These are phyloP conservation scores for Rhagologus leucostigma DNA, from an alignment of 2,113 vertebrate genomes.

Conservation along the genomic window DNA sequence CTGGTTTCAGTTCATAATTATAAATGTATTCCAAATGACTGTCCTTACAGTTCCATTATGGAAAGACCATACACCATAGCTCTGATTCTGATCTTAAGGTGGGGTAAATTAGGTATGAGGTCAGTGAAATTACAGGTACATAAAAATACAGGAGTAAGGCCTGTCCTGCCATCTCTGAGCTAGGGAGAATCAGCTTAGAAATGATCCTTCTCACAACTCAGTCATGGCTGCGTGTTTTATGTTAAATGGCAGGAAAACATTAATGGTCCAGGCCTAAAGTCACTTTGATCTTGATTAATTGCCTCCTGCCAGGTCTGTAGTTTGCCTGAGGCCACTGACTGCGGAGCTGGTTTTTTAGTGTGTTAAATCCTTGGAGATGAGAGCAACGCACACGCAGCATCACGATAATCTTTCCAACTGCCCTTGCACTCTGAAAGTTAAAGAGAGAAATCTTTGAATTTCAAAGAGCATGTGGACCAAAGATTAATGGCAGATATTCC, in stretches of 20 bases:
- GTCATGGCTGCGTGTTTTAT: fast-evolving
- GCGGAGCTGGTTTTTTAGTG: not conserved
- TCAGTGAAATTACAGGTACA: not conserved
- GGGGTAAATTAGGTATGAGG: not conserved
- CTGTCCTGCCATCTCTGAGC: not conserved
- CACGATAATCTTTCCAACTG: not conserved
- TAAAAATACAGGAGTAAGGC: not conserved
- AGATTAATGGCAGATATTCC: not conserved
- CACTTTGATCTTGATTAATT: not conserved
- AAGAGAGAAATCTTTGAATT: not conserved
- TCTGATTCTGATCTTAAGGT: not conserved
- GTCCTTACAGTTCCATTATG: not conserved
- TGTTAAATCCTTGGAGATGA: not conserved
- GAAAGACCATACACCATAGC: not conserved
- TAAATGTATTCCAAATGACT: not conserved
- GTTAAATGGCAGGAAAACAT: not conserved
- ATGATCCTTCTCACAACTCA: not conserved
- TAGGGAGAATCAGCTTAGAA: not conserved
- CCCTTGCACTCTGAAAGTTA: not conserved
- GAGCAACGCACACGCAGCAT: not conserved
- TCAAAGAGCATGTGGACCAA: not conserved
- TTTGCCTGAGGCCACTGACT: not conserved
- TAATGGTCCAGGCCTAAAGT: not conserved
- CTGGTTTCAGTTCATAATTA: not conserved
- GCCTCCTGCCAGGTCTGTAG: not conserved